Evolutionary conservation across 1,140 invertebrate genomes (phyloP).

Genomic region (Hypsibius dujardini): DNA sequence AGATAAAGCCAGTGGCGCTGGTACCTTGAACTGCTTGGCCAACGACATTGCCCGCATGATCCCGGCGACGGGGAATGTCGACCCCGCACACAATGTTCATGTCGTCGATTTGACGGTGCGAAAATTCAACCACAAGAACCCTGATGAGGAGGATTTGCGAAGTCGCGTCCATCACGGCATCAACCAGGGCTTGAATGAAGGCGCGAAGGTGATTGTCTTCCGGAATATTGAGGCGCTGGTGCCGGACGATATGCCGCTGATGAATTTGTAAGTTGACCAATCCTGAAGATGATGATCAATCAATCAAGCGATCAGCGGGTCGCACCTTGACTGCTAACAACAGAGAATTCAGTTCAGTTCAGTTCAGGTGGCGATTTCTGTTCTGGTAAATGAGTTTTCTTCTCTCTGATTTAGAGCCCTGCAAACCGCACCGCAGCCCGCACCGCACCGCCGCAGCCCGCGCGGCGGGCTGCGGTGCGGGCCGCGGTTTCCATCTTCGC

Average conservation of each 20-base stretch:
- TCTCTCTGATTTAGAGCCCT: no score
- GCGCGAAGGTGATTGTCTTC: slow-evolving; percentile 6
- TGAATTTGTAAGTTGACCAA: not conserved
- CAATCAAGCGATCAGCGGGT: no score
- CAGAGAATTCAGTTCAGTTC: no score
- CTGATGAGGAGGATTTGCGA: slow-evolving; percentile 10
- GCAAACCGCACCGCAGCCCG: no score
- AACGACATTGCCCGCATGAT: not conserved
- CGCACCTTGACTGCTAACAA: no score
- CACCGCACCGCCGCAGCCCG: no score
- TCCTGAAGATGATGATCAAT: no score
- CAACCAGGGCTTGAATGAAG: slow-evolving; percentile 8
- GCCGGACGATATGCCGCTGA: not conserved
- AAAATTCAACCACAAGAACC: slow-evolving; percentile 1
- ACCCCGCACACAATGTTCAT: not conserved
- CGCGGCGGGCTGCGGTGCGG: no score
- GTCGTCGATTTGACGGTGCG: not conserved
- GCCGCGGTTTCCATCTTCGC: no score
- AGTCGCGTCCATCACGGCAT: slow-evolving; percentile 14
- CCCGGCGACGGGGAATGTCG: not conserved
- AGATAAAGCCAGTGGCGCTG: not conserved
- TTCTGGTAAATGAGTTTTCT: no score
- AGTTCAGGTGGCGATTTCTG: no score
- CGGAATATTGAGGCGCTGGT: not conserved
- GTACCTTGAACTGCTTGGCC: not conserved